Conservation (phyloP, 1,140 invertebrate species). For the Bombus fervidus region DNA sequence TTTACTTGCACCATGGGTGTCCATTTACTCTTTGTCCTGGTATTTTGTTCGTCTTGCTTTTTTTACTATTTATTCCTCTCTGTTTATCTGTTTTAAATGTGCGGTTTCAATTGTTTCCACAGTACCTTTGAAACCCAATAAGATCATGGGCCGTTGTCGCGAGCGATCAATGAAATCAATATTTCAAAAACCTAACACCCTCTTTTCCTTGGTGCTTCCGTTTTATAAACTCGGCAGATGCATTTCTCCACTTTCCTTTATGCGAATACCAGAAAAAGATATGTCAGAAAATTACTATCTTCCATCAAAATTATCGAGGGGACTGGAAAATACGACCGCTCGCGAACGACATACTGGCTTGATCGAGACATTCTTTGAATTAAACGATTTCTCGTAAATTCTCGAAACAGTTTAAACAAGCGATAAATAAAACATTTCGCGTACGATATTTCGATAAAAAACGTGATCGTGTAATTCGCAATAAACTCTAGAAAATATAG, state of each 20-base stretch:
- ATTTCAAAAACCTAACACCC: slow-evolving; percentile 16
- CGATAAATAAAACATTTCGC: not conserved
- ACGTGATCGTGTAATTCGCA: not conserved
- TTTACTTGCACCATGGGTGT: slow-evolving; percentile 74
- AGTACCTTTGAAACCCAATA: slow-evolving; percentile 39
- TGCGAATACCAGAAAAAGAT: slow-evolving; percentile 36
- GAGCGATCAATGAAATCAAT: slow-evolving; percentile 66
- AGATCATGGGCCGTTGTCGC: slow-evolving; percentile 55
- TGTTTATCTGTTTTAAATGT: not conserved
- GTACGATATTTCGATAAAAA: not conserved
- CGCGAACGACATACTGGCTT: slow-evolving; percentile 52
- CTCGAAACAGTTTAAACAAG: not conserved
- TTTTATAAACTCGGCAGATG: slow-evolving; percentile 34
- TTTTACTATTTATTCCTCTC: slow-evolving; percentile 24
- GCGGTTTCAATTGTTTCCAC: slow-evolving; percentile 21
- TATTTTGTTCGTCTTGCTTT: not conserved
- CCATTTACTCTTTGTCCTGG: slow-evolving; percentile 13
- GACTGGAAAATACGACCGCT: slow-evolving; percentile 54
- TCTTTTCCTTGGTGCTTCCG: slow-evolving; percentile 39
- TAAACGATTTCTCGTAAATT: not conserved
- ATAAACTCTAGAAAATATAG: slow-evolving; percentile 6
- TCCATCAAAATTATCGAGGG: not conserved
- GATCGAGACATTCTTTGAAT: slow-evolving; percentile 54
- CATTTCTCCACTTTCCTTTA: not conserved
- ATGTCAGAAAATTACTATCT: slow-evolving; percentile 14